Percentiles rank a stretch among this genome's conserved stretches.
These are phyloP conservation scores for Protonemura montana DNA, from an alignment of 2,888 invertebrate genomes.

Conservation along the genomic window DNA sequence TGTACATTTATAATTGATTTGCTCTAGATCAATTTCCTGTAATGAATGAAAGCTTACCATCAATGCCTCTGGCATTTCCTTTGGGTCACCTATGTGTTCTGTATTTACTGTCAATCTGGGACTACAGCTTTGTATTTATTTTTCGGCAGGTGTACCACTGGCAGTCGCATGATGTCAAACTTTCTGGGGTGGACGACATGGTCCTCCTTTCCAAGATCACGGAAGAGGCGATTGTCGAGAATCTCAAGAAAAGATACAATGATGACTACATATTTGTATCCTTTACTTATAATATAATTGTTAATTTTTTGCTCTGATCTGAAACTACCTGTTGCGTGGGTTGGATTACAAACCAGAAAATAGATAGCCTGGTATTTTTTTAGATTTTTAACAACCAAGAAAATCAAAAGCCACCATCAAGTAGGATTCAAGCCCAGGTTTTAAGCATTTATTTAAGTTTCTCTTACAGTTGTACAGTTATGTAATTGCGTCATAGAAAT, in stretches of 20 bases:
- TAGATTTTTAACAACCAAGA: too few relatives aligned
- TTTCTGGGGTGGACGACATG: constrained; percentile 76
- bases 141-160: constrained; percentile 68
- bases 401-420: too few relatives aligned
- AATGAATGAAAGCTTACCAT: background rate
- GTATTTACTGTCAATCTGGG: background rate
- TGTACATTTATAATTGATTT: background rate
- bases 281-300: too few relatives aligned
- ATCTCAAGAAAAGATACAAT: constrained; percentile 70
- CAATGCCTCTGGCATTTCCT: background rate
- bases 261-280: constrained; percentile 73
- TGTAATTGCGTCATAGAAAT: too few relatives aligned
- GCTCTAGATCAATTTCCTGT: background rate
- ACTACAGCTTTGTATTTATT: background rate
- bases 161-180: constrained; percentile 74
- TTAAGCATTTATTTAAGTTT: too few relatives aligned
- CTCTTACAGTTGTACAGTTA: too few relatives aligned
- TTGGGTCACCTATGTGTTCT: background rate
- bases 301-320: too few relatives aligned
- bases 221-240: constrained; percentile 70
- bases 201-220: constrained; percentile 69
- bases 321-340: background rate
- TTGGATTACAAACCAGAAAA: background rate
- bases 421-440: too few relatives aligned
- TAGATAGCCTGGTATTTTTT: too few relatives aligned